These are phyloP conservation scores for Rotaria macrura DNA, from an alignment of 2,888 invertebrate genomes.

Conservation along the genomic window DNA sequence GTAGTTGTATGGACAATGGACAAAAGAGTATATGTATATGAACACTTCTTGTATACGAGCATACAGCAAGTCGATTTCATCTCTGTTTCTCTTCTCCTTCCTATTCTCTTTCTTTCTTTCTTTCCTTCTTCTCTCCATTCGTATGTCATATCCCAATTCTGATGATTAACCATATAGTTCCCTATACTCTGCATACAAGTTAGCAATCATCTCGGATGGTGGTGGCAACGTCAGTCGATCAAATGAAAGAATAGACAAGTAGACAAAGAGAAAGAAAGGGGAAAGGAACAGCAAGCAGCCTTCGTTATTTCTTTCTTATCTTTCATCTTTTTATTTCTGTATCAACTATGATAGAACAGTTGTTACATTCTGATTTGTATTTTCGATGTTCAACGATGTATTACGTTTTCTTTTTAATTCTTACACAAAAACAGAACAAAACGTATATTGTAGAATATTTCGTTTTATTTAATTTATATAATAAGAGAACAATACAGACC, in stretches of 20 bases:
- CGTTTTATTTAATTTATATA: not conserved
- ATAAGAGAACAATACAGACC: not conserved
- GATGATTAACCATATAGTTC: constrained; percentile 12
- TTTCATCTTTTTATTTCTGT: not conserved
- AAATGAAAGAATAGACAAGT: not conserved
- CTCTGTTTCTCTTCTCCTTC: not conserved
- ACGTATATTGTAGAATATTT: not conserved
- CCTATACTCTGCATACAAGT: not conserved
- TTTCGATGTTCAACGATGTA: not conserved
- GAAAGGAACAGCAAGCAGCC: not conserved
- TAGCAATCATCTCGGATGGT: constrained; percentile 8
- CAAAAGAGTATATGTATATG: not conserved
- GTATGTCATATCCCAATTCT: not conserved
- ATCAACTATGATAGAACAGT: not conserved
- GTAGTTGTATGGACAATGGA: not conserved
- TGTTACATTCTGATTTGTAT: not conserved
- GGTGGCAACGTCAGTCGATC: not conserved
- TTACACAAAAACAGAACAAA: not conserved
- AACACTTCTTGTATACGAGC: not conserved
- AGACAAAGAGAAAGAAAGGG: not conserved
- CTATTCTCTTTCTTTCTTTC: not conserved
- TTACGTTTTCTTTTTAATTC: not conserved
- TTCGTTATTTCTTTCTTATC: not conserved
- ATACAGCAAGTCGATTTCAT: not conserved
- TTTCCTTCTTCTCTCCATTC: not conserved